phyloP scores from a whole-genome alignment of 2,797 vertebrate genomes.

The Parambassis ranga region DNA sequence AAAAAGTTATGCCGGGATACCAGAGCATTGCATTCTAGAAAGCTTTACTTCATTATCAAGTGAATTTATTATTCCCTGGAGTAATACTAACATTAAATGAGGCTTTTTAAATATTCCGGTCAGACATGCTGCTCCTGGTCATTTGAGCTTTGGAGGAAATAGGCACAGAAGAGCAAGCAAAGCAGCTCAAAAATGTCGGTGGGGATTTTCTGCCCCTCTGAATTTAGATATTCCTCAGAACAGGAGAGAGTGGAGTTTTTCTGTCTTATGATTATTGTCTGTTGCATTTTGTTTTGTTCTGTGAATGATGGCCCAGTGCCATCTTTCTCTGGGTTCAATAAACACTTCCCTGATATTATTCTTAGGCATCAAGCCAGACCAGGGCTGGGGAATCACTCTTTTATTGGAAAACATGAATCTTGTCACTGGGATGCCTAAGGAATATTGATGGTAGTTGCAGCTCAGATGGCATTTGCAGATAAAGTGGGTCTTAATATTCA shows the following conservation, averaged over 20 bases:
- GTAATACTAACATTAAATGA: slow-evolving; percentile 73
- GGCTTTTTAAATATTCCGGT: slow-evolving; percentile 74
- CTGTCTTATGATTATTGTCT: slow-evolving; percentile 55
- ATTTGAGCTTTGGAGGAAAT: slow-evolving; percentile 61
- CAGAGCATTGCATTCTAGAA: slow-evolving; percentile 56
- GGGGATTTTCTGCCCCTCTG: slow-evolving; percentile 60
- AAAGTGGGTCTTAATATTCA: slow-evolving; percentile 75
- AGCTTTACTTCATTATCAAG: slow-evolving; percentile 76
- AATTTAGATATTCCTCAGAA: slow-evolving; percentile 55
- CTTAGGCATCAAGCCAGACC: slow-evolving; percentile 60
- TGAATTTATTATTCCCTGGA: slow-evolving; percentile 74
- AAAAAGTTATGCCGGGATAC: slow-evolving; percentile 35
- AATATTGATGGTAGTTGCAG: slow-evolving; percentile 69
- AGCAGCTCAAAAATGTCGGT: slow-evolving; percentile 54
- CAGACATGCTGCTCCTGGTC: slow-evolving; percentile 56
- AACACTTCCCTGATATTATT: slow-evolving; percentile 74
- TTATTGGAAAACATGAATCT: slow-evolving; percentile 81
- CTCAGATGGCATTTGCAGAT: slow-evolving; percentile 71
- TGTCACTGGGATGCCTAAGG: slow-evolving; percentile 62
- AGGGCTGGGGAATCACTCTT: slow-evolving; percentile 60
- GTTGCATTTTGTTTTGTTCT: slow-evolving; percentile 58
- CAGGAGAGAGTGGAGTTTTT: slow-evolving; percentile 38
- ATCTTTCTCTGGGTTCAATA: slow-evolving; percentile 68
- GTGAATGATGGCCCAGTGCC: slow-evolving; percentile 57
- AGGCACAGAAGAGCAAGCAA: slow-evolving; percentile 57